Evolutionary conservation across 2,888 invertebrate genomes (phyloP), one percentile per base, ranked within the genome.

Genomic region (Gonocerus acuteangulatus): DNA sequence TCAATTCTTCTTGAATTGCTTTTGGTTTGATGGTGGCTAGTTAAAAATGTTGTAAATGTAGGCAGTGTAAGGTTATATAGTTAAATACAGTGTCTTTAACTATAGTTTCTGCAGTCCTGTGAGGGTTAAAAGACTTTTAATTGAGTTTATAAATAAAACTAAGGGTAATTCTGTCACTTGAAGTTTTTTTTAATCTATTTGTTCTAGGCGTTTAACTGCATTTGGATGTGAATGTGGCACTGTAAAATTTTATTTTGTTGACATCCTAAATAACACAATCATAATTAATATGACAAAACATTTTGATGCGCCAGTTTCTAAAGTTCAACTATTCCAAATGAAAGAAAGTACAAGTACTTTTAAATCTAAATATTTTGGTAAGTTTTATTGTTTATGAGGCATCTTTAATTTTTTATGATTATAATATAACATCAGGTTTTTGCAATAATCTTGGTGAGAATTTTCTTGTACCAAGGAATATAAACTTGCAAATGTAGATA

Each of bases 211-310:
- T 69, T 65, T 83, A 52, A 79, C 81, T 16, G 80, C 78, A 18
- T 74, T 79, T 67, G 82, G 81, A 7, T 81, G 81, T 69, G 82
- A 83, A 73, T 80, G 80, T 74, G 84, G 84, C 3, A 74, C 77
- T 62, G 74, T 83, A 1, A 76, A 76, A 69, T 70, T 83, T n/a
- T 72, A 77, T 52, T 71, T 78, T 65, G 75, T 81, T 2, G 75
- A 79, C 68, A 74, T 77, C 3, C 71, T 73, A 67, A 75, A 75
- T 36, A 73, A 76, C 69, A 76, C 49, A 16, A 47, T 66, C 11
- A 27, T 67, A 9, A 22, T 44, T n/a, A 57, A 42, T 22, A 49
- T 61, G n/a, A 49, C 54, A 0, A 42, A 65, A 27, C 57, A 64
- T 13, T 65, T 62, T 44, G 66, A 66, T 60, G 65, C 63, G 13